These are phyloP conservation scores for Iphiclides podalirius DNA, from an alignment of 2,888 invertebrate genomes.

Conservation along the genomic window DNA sequence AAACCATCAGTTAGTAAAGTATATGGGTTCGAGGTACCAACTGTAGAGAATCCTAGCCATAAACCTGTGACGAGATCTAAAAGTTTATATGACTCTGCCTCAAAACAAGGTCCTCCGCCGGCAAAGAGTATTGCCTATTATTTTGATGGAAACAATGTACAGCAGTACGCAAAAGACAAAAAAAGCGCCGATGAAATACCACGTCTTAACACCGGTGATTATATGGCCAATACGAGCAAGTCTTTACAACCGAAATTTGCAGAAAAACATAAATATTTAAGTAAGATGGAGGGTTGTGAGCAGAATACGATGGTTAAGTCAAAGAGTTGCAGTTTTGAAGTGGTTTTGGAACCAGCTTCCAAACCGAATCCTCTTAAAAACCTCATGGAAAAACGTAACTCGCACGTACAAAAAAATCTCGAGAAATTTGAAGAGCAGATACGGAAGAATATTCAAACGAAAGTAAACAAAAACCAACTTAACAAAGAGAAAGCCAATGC, in stretches of 20 bases:
- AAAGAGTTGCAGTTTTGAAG: slow-evolving; percentile 76
- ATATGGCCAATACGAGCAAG: slow-evolving; percentile 72
- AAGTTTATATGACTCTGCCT: slow-evolving; percentile 67
- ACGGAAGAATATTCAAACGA: slow-evolving; percentile 61
- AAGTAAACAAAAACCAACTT: slow-evolving; percentile 60
- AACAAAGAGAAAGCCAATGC: slow-evolving; percentile 70
- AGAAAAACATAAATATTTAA: slow-evolving; percentile 66
- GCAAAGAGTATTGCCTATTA: slow-evolving; percentile 75
- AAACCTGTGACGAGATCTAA: slow-evolving; percentile 71
- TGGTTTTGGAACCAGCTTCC: slow-evolving; percentile 71
- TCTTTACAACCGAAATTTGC: slow-evolving; percentile 67
- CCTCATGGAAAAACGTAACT: slow-evolving; percentile 69
- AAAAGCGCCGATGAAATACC: slow-evolving; percentile 80
- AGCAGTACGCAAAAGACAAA: slow-evolving; percentile 58
- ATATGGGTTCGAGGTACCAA: slow-evolving; percentile 62
- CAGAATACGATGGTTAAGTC: slow-evolving; percentile 68
- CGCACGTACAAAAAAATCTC: slow-evolving; percentile 78
- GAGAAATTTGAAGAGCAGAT: slow-evolving; percentile 82
- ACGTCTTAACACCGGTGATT: slow-evolving; percentile 76
- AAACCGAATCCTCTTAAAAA: slow-evolving; percentile 72
- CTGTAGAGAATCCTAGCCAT: slow-evolving; percentile 53
- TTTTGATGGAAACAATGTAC: slow-evolving; percentile 70
- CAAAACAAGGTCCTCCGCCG: slow-evolving; percentile 54
- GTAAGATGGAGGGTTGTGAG: slow-evolving; percentile 64
- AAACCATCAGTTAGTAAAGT: slow-evolving; percentile 56